Base-by-base conservation (phyloP, 2,113 vertebrate species). In the Chitala chitala region DNA sequence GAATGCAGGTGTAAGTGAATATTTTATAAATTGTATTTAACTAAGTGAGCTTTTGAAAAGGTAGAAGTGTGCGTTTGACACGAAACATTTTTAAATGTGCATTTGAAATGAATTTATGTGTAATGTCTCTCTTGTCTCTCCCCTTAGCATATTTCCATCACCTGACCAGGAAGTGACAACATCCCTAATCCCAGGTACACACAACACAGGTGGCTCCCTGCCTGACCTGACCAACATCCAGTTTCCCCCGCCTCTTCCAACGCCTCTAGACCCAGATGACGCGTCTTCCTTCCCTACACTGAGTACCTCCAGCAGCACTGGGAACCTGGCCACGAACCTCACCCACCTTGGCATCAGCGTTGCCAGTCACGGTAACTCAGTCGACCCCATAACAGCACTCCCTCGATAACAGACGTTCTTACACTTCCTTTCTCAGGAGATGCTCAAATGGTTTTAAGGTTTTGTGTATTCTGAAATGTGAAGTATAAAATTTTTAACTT, bases 201-300 rank as follows among this genome's bases (percentile, higher is more conserved):
- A 98, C 86, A 98, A 93, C 91, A 97, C 95, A 0, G 97, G 97
- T 0, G 97, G 97, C 42, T 99, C 97, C 2, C 90, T 99, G 84
- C 97, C 97, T 0, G 97, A 99, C 88, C 91, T 99, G 76, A 97
- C 93, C 75, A 98, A 93, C 90, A 98, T 98, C 86, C 97, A 99
- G 86, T 99, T 99, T 87, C 97, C 97, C 0, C 95, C 97, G 5
- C 97, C 97, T 0, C 91, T 99, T 15, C 95, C 96, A 10, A 98
- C 96, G 1, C 97, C 97, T 0, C 84, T 99, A 80, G 97, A 99
- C 75, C 95, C 95, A 0, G 97, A 98, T 76, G 95, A 99, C 75
- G 86, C 92, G 4, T 83, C 90, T 69, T 78, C 93, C 0, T 98
- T 98, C 85, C 94, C 96, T 0, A 81, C 91, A 12, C 90, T 98